Base-by-base conservation (phyloP, 2,888 invertebrate genomes). In the Mylabris sibirica region DNA sequence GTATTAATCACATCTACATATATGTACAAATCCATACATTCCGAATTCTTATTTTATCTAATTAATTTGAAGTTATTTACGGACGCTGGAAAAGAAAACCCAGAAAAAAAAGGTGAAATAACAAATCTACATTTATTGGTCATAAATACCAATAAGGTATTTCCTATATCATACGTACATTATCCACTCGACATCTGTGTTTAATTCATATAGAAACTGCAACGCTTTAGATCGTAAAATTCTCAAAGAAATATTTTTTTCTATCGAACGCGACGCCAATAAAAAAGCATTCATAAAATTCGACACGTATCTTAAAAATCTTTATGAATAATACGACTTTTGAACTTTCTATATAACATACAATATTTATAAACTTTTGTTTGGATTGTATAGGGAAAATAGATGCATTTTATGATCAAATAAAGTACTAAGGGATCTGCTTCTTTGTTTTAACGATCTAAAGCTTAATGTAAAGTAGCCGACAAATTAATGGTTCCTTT, bases 181-280 rank as follows among this genome's bases (percentile, higher is more conserved):
- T 74, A 74, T 68, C 72, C 70, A 72, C 71, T 69, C 66, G 70
- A 72, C 69, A 64, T 74, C 63, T 72, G 71, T 71, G 71, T 71
- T 74, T 74, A 72, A 74, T 72, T 71, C 71, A 70, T 71, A 71
- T 70, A 73, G 67, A 70, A 74, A 74, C 68, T 74, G 72, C 72
- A 72, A 71, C 69, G 68, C 71, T 68, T 63, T 41, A 64, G 70
- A 67, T 69, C 71, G 67, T 73, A 73, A 73, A 74, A 74, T 69
- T 69, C 63, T 60, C 60, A 68, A 65, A 62, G 67, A 73, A 72
- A 68, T 68, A 70, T 73, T 73, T 73, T 49, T 74, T 72, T 73
- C 30, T 70, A 74, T 73, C 68, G 70, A 72, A 73, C 67, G 65
- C 61, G 60, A 60, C 70, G 69, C 69, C 72, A 71, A 74, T 72